Conservation (phyloP, 2,113 vertebrate species). For the Pycnonotus jocosus region DNA sequence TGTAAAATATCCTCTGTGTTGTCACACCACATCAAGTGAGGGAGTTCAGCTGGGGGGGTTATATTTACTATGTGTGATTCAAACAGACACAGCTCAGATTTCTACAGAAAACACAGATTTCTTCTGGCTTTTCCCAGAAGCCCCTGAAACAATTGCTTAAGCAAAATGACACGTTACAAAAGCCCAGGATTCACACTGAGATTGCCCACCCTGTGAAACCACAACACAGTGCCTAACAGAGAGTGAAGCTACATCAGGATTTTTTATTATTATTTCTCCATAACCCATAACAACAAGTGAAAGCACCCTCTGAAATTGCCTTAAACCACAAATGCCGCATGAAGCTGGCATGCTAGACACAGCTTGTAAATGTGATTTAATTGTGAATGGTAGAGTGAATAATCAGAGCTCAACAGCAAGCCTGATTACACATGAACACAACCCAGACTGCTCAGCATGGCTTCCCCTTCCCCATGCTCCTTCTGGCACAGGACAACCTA, state of each 20-base stretch:
- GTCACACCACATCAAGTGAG: slow-evolving; percentile 25
- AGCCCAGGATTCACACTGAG: not conserved
- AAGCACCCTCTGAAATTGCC: slow-evolving; percentile 38
- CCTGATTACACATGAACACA: slow-evolving; percentile 31
- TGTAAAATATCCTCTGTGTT: not conserved
- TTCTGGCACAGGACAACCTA: not conserved
- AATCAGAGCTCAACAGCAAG: slow-evolving; percentile 52
- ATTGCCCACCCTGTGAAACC: slow-evolving; percentile 4
- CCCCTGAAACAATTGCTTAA: slow-evolving; percentile 20
- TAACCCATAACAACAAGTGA: slow-evolving; percentile 28
- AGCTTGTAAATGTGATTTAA: slow-evolving; percentile 52
- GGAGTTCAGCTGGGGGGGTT: not conserved
- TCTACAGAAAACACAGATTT: slow-evolving; percentile 25
- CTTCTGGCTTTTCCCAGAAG: slow-evolving; percentile 22
- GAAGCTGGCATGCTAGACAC: slow-evolving; percentile 16
- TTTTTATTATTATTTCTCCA: slow-evolving; percentile 1
- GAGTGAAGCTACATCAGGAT: not conserved
- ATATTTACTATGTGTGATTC: slow-evolving; percentile 2
- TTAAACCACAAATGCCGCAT: slow-evolving; percentile 22
- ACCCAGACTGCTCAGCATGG: not conserved
- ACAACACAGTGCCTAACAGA: not conserved
- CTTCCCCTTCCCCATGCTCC: not conserved
- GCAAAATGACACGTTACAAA: not conserved
- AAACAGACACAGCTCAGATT: not conserved
- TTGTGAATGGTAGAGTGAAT: slow-evolving; percentile 61